Evolutionary conservation across 2,888 invertebrate genomes (phyloP), one percentile per base, ranked within the genome.

Genomic region (Aporophyla nigra): DNA sequence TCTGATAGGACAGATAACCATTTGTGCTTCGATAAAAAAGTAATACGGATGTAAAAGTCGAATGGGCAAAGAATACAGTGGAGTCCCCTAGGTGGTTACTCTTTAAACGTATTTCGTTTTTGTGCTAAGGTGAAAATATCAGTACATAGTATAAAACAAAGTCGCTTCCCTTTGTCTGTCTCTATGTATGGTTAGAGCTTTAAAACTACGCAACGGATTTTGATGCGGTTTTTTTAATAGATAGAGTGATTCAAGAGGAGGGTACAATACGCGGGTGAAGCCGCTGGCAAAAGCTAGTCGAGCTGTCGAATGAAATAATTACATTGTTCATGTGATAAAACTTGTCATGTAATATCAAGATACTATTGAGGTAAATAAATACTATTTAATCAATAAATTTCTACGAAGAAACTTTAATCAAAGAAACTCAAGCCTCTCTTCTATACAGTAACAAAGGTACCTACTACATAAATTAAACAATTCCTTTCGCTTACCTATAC

Each of bases 1-100:
- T 82, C 82, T 75, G 82, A 82, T 85, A 66, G 76, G 66, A 80
- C 78, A 73, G 82, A 75, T 73, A 80, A 77, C 73, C 75, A 73
- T 83, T 87, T 80, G 63, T 80, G 74, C 21, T 73, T 75, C 63
- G 56, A 54, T 72, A 81, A 77, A 85, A 84, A 71, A 76, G 49
- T 65, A 74, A 71, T 24, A 24, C 10, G 63, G n/a, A 49, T 62
- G 46, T 62, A 67, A 65, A 73, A 74, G 58, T 59, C 58, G 43
- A 68, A 58, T 68, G 33, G 43, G 6, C 2, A 3, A 40, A 40
- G 49, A 61, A 58, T 65, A 56, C 69, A 71, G 24, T 24, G 24
- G 16, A 40, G 46, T 7, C 2, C 6, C 19, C 16, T 58, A 19
- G 10, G 1, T n/a, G 61, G n/a, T n/a, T 12, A 27, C 9, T 63